Conservation (phyloP, 2,797 vertebrate genomes). For the Dryobates pubescens region DNA sequence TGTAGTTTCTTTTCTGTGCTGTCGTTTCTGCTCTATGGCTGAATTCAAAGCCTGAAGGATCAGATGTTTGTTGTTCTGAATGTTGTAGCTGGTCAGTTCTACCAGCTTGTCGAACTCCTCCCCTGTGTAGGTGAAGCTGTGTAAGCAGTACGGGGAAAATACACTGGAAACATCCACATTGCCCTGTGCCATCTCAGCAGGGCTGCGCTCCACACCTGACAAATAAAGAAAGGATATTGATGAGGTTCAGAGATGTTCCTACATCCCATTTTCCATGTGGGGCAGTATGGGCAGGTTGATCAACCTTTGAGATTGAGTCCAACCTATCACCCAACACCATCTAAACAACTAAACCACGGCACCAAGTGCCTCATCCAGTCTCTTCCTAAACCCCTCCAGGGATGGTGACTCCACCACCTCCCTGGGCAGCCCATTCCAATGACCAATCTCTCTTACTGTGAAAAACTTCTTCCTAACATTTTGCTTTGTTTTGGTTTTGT, state of each 20-base stretch:
- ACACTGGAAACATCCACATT: slow-evolving; percentile 78
- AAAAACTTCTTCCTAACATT: no score
- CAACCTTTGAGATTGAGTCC: no score
- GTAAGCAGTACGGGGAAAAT: slow-evolving; percentile 80
- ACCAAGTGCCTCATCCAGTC: no score
- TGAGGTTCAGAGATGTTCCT: not conserved
- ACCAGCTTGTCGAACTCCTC: slow-evolving; percentile 80
- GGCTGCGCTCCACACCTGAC: slow-evolving; percentile 72
- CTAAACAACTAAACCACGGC: no score
- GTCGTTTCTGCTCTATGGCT: slow-evolving; percentile 72
- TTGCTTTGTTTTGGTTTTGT: no score
- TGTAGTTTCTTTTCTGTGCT: not conserved
- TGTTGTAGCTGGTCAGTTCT: slow-evolving; percentile 83
- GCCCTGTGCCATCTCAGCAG: slow-evolving; percentile 76
- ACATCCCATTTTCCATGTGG: not conserved
- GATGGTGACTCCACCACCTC: no score
- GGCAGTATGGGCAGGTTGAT: no score
- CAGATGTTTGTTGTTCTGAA: slow-evolving; percentile 80
- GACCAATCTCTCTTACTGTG: no score
- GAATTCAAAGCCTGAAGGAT: slow-evolving; percentile 76
- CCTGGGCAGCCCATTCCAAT: no score
- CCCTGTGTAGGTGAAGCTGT: slow-evolving; percentile 75
- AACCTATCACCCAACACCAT: no score
- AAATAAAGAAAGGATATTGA: not conserved
- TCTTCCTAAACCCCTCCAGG: no score